phyloP scores from a whole-genome alignment of 2,113 vertebrate species.

The Turdus rufiventris region DNA sequence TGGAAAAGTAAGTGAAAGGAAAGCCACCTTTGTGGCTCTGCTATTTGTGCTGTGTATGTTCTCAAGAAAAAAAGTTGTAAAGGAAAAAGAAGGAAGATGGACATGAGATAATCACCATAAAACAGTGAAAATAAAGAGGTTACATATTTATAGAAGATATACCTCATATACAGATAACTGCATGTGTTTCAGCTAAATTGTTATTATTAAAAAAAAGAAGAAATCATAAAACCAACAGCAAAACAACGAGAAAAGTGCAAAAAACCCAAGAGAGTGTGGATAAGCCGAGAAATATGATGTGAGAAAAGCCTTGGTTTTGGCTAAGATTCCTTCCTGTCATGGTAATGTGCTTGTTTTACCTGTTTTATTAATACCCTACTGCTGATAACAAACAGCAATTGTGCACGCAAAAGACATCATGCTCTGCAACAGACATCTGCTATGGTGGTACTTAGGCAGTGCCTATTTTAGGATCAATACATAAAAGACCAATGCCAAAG shows the following conservation, averaged over 20 bases:
- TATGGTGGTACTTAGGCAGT: not conserved
- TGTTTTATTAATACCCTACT: not conserved
- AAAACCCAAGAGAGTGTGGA: not conserved
- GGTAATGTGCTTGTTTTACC: not conserved
- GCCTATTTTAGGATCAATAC: not conserved
- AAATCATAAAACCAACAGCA: not conserved
- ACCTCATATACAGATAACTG: not conserved
- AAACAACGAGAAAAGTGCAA: not conserved
- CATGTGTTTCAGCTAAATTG: not conserved
- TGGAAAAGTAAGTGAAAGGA: not conserved
- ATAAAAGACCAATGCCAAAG: not conserved
- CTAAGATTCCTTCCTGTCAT: not conserved
- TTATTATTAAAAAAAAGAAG: not conserved
- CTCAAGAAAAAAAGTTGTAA: not conserved
- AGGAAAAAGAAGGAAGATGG: not conserved
- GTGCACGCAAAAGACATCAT: not conserved
- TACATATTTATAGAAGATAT: not conserved
- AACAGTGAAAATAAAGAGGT: not conserved
- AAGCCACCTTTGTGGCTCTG: not conserved
- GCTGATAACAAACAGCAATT: not conserved
- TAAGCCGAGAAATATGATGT: not conserved
- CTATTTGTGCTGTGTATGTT: not conserved
- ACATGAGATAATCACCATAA: not conserved
- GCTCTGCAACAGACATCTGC: not conserved
- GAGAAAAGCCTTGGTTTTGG: not conserved